Evolutionary conservation across 2,113 vertebrate species (phyloP), one percentile per base, ranked within the genome.

Genomic region (Apeltes quadracus): DNA sequence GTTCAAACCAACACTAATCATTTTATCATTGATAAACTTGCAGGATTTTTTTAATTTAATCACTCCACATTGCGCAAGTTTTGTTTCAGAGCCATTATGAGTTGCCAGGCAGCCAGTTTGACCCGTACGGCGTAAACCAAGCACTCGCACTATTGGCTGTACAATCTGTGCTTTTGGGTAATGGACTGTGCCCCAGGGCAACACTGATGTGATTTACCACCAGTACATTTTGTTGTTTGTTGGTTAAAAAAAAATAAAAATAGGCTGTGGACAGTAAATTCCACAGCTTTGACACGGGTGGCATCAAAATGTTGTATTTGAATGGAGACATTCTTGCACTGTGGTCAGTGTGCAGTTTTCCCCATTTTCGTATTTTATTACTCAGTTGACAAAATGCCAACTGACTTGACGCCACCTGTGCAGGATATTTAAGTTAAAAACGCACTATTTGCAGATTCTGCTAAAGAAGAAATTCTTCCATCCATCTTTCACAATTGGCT

Each of bases 91-190:
- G 61, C 63, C 57, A 68, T 69, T 48, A 57, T 65, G 64, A 57
- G 53, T 70, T 78, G 51, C 78, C 70, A 78, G 68, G 83, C 68
- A 55, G 80, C 12, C 4, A 56, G 70, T 69, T 68, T 66, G 55
- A 75, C 69, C 85, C 81, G 82, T 84, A 69, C 53, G 70, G 76
- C 63, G 57, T 75, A 58, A 78, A 81, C 63, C 75, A 69, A 78
- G 61, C 68, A 62, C 64, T 76, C 68, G 59, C 69, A 62, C 69
- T 61, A 67, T 29, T 57, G 36, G 53, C 54, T 79, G 62, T 81
- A 62, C 81, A 87, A 84, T 84, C 78, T 73, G 79, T 64, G 71
- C 79, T 77, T 65, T 59, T 76, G 72, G 72, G 83, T 54, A 85
- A 79, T 55, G 74, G 68, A 29, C 53, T 57, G 23, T 4, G 7